A percentile compares a stretch with the other conserved stretches of the same genome.
These are phyloP conservation scores for Brotogeris chrysoptera DNA, from an alignment of 2,797 vertebrate species.

Conservation along the genomic window DNA sequence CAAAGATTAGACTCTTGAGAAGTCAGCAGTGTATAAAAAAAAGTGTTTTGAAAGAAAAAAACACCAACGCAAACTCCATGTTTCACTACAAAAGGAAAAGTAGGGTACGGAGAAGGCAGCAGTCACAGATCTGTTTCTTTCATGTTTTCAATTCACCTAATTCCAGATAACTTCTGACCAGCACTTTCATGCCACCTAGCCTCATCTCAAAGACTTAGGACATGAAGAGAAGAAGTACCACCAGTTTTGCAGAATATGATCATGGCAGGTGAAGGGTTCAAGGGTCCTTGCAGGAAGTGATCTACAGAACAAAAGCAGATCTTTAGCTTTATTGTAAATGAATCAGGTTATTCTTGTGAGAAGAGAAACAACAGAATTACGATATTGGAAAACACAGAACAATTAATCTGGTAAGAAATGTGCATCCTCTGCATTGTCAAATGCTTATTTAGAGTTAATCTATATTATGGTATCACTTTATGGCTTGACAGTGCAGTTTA, in stretches of 20 bases:
- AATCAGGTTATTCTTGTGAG: background rate
- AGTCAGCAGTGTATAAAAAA: background rate
- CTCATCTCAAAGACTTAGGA: background rate
- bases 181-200: background rate
- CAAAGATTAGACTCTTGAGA: background rate
- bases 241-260: background rate
- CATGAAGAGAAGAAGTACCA: background rate
- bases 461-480: background rate
- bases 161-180: background rate
- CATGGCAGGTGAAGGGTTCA: background rate
- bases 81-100: background rate
- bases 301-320: background rate
- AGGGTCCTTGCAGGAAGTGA: background rate
- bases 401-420: background rate
- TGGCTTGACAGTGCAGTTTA: background rate
- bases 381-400: background rate
- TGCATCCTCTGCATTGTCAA: background rate
- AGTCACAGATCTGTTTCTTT: background rate
- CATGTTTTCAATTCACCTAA: background rate
- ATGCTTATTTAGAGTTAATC: background rate
- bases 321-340: background rate
- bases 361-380: background rate
- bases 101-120: background rate
- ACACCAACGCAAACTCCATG: background rate
- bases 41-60: background rate